These are phyloP conservation scores for Drosophila gunungcola DNA, from an alignment of 1,140 invertebrate species.

Conservation along the genomic window DNA sequence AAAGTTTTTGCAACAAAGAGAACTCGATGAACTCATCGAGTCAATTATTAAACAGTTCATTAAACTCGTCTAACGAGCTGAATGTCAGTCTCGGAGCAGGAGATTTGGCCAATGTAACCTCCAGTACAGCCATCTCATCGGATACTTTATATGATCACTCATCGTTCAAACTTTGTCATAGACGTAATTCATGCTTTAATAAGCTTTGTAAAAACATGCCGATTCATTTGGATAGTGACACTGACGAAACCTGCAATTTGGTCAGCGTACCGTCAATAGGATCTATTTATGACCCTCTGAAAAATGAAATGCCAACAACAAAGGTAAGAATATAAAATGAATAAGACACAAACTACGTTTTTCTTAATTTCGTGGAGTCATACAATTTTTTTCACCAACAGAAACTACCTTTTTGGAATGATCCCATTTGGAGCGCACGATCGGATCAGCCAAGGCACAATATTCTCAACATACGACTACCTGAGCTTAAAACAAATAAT, in stretches of 20 bases:
- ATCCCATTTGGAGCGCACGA: slow-evolving; percentile 79
- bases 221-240: slow-evolving; percentile 3
- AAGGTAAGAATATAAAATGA: slow-evolving; percentile 60
- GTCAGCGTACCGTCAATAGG: slow-evolving; percentile 21
- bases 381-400: slow-evolving; percentile 15
- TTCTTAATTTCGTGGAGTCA: not conserved
- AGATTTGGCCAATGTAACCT: slow-evolving; percentile 42
- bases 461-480: slow-evolving; percentile 69
- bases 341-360: not conserved
- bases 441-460: slow-evolving; percentile 43
- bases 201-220: slow-evolving; percentile 1
- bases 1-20: slow-evolving; percentile 58
- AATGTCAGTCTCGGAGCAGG: slow-evolving; percentile 51
- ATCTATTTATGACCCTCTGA: slow-evolving; percentile 68
- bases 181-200: slow-evolving; percentile 50
- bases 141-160: slow-evolving; percentile 24
- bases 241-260: slow-evolving; percentile 31
- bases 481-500: slow-evolving; percentile 66
- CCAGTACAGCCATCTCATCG: slow-evolving; percentile 35
- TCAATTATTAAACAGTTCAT: slow-evolving; percentile 60
- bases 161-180: slow-evolving; percentile 63
- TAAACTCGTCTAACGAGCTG: slow-evolving; percentile 69
- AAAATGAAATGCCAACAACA: slow-evolving; percentile 84
- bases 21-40: slow-evolving; percentile 60
- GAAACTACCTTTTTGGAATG: slow-evolving; percentile 81